Evolutionary conservation across 2,888 invertebrate species (phyloP), one percentile per base, ranked within the genome.

Genomic region (Camponotus fellah): DNA sequence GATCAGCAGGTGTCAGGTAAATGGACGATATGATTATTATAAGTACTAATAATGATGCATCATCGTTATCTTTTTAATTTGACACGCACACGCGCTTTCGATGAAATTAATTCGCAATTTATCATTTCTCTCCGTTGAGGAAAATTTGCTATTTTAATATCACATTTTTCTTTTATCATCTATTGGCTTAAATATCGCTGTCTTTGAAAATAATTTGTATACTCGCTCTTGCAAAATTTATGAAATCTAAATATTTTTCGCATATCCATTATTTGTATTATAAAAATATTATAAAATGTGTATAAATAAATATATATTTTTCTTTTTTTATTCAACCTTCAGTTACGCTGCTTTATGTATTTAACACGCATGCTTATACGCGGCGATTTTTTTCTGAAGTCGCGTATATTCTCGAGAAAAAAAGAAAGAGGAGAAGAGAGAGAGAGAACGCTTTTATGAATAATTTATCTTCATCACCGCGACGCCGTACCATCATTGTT

Each of bases 391-490:
- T 80, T 79, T 60, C 60, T 40, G 26, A 43, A 69, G 69, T 34
- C 12, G 12, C 37, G 69, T 71, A 34, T 68, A 53, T 37, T 72
- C 65, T 46, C 43, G 60, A 49, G 56, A 49, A 46, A 26, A 17
- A 40, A n/a, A 49, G 46, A 68, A 32, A 66, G n/a, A 66, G 40
- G 21, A 43, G 43, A 21, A 65, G 21, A 65, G 43, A 66, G 21
- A 43, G 21, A 43, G 58, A 60, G 60, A 58, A 43, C 62, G 84
- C 77, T 83, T 88, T 86, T 88, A 86, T 82, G 83, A 83, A 82
- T 80, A 79, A 88, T 86, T 86, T 85, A 87, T 88, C 89, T 80
- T 83, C 66, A 83, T 77, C 58, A 49, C 74, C 43, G 53, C 60
- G 58, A 66, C 79, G 83, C 75, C 83, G 86, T 80, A 83, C 69